A percentile compares a stretch with the other conserved stretches of the same genome.
These are phyloP conservation scores for Nestor notabilis DNA, from an alignment of 2,113 vertebrate species.

Conservation along the genomic window DNA sequence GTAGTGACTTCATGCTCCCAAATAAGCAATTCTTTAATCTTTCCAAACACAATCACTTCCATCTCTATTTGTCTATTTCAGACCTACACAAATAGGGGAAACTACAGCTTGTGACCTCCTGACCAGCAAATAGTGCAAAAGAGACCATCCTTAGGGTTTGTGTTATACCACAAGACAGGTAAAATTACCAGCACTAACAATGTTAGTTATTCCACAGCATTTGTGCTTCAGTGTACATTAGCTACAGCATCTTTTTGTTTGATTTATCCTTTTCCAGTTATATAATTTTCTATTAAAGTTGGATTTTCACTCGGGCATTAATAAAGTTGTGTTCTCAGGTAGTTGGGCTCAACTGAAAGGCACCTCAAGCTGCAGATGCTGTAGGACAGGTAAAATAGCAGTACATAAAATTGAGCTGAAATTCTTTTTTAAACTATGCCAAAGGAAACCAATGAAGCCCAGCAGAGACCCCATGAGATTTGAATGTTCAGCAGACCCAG, in stretches of 20 bases:
- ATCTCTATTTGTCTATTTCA: neutral
- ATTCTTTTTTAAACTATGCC: neutral
- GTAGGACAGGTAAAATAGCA: neutral
- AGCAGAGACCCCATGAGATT: neutral
- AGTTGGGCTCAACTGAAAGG: neutral
- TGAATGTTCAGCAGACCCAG: neutral
- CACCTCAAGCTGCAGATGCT: neutral
- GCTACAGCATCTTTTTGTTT: neutral
- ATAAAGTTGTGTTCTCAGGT: neutral
- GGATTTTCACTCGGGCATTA: neutral
- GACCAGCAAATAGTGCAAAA: neutral
- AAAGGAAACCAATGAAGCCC: neutral
- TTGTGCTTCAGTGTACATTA: neutral
- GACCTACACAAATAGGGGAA: neutral
- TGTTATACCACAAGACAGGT: neutral
- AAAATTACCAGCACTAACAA: neutral
- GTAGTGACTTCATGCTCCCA: neutral
- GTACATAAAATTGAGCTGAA: neutral
- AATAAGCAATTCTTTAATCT: neutral
- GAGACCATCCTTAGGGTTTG: accelerated
- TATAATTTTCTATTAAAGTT: neutral
- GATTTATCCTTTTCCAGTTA: neutral
- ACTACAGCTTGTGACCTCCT: neutral
- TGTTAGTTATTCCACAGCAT: neutral
- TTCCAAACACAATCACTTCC: neutral